A percentile compares a stretch with the other conserved stretches of the same genome.
These are phyloP conservation scores for Pyrrhia umbra DNA, from an alignment of 2,888 invertebrate species.

Conservation along the genomic window DNA sequence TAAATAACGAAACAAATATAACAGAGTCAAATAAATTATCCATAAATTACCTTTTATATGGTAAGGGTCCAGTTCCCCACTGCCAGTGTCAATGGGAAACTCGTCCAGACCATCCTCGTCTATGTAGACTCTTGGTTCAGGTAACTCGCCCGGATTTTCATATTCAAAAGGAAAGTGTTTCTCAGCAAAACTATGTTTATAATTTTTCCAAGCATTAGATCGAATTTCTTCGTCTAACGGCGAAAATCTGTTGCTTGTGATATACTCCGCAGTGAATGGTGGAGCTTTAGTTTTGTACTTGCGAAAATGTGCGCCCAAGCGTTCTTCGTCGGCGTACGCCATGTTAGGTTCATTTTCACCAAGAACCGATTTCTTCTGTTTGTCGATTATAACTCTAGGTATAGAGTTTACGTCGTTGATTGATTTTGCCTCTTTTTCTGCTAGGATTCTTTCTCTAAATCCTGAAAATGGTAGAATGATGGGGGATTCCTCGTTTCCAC, in stretches of 20 bases:
- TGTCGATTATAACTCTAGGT: slow-evolving; percentile 71
- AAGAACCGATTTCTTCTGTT: slow-evolving; percentile 81
- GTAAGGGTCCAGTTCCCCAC: slow-evolving; percentile 82
- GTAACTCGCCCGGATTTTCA: slow-evolving; percentile 84
- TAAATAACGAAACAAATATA: not conserved
- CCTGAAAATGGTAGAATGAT: slow-evolving; percentile 83
- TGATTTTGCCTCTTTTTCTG: slow-evolving; percentile 72
- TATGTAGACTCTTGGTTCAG: slow-evolving; percentile 90
- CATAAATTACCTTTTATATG: slow-evolving; percentile 78
- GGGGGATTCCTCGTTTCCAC: slow-evolving; percentile 78
- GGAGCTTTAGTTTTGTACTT: slow-evolving; percentile 81
- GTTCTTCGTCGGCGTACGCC: slow-evolving; percentile 85
- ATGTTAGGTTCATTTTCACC: slow-evolving; percentile 74
- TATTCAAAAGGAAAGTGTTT: slow-evolving; percentile 88
- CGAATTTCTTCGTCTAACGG: slow-evolving; percentile 85
- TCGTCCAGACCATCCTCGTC: slow-evolving; percentile 89
- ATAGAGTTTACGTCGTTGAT: slow-evolving; percentile 57
- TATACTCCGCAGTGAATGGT: slow-evolving; percentile 84
- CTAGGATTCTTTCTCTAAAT: slow-evolving; percentile 84
- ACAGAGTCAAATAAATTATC: not conserved
- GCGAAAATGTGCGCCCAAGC: slow-evolving; percentile 86
- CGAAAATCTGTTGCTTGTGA: slow-evolving; percentile 81
- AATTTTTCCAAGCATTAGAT: slow-evolving; percentile 85
- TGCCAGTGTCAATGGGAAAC: slow-evolving; percentile 81
- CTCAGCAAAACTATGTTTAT: slow-evolving; percentile 84